Evolutionary conservation across 2,797 vertebrate species (phyloP), one percentile per base, ranked within the genome.

Genomic region (Microctenopoma lineatum): DNA sequence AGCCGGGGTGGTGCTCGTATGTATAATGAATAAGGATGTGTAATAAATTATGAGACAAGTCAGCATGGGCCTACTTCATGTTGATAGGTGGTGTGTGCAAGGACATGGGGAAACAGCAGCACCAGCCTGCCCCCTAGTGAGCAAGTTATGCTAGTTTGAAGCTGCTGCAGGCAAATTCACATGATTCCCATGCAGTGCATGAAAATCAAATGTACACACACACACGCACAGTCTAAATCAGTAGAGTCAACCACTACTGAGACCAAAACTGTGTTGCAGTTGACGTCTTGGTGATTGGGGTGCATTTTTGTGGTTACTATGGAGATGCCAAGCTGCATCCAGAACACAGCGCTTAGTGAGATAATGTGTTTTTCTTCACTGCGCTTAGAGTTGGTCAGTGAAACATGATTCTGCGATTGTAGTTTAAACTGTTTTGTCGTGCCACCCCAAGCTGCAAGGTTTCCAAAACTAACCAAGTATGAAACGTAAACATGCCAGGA

Each of bases 101-200:
- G 13, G 26, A 3, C 44, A 39, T 5, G 2, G 47, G 29, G 42
- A 14, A 55, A 68, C 6, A 53, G 50, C 55, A 80, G 46, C 80
- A 53, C 46, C 7, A 62, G 66, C 26, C 69, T 84, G 83, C 83
- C 88, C 87, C 88, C 91, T 87, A 85, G 81, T 89, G 90, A 85
- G 42, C 4, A 58, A 69, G 1, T 44, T 1, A 50, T 13, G 46
- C 16, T 2, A 42, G 5, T 4, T 15, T 48, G 5, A 52, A 38
- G 47, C 39, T 0, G 16, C 21, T 66, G 15, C 9, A 54, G 42
- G 8, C 1, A 18, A 46, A 18, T 18, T 46, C 44, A 8, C 44
- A 21, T 21, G 21, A 21, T 21, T 21, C 21, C 21, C 21, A 21
- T 21, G 21, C 21, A 21, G 21, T 21, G 21, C 21, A 21, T 1